Base-by-base conservation (phyloP, 1,140 invertebrate genomes). In the Lethrus apterus region DNA sequence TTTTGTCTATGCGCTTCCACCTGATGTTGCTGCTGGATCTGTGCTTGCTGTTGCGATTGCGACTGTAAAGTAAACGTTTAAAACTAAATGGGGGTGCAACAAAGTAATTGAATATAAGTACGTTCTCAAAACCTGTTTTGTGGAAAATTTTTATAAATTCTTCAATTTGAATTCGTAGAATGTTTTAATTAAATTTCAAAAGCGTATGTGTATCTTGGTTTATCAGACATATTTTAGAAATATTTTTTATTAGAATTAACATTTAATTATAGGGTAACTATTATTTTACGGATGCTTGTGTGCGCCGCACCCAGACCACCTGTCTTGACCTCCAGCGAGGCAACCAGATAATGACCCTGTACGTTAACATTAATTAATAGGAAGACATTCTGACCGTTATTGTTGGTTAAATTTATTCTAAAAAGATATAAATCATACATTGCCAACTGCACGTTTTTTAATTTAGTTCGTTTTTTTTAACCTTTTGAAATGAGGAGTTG, bases 1-100 rank as follows among this genome's bases (percentile, higher is more conserved):
- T 48, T 17, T 34, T 47, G 40, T 44, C 58, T 62, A 54, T 69
- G 58, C 59, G 70, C 51, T 74, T 72, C 58, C 75, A 68, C n/a
- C 62, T 74, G 73, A 59, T 75, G 72, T 48, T 75, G 74, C 18
- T 58, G 60, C 36, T 69, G 67, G 43, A 67, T 64, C 30, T 66
- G 57, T 46, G 66, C 64, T 44, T 67, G 64, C 43, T 65, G 59
- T 31, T 68, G 66, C 30, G 35, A 10, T 38, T 38, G 35, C 35
- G 35, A 38, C 35, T 38, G 35, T 38, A 23, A 23, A 38, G 13
- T 18, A 38, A 21, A 38, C n/a, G n/a, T n/a, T n/a, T n/a, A n/a
- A n/a, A n/a, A n/a, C 14, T 34, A 10, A 15, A 9, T 15, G 13
- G 9, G 14, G 8, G 32, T 10, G 7, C 8, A 34, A 9, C 7